phyloP scores from a whole-genome alignment of 2,888 invertebrate species.

The Zygaena filipendulae region DNA sequence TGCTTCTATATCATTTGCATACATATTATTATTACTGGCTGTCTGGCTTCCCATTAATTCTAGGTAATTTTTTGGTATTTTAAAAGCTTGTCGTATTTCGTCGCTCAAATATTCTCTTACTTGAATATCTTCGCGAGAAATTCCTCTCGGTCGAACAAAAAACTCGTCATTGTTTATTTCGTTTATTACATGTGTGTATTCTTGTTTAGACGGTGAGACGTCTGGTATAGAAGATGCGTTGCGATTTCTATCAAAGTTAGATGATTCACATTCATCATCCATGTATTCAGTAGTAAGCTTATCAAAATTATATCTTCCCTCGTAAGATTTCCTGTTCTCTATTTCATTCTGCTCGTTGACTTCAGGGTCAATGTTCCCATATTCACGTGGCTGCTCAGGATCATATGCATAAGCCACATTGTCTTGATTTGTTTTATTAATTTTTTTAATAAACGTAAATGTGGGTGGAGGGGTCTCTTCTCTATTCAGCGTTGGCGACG shows the following conservation, averaged over 20 bases:
- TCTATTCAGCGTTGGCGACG: constrained; percentile 58
- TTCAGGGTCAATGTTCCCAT: constrained; percentile 48
- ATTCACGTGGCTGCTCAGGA: constrained; percentile 54
- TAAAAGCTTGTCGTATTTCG: constrained; percentile 83
- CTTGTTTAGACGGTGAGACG: constrained; percentile 49
- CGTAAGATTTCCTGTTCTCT: constrained; percentile 44
- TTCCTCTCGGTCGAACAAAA: constrained; percentile 83
- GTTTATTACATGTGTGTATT: constrained; percentile 75
- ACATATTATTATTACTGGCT: constrained; percentile 36
- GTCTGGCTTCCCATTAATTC: constrained; percentile 67
- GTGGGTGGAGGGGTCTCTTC: constrained; percentile 71
- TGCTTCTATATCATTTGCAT: constrained; percentile 44
- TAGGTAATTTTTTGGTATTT: constrained; percentile 73
- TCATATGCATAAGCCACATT: constrained; percentile 48
- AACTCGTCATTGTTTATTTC: constrained; percentile 91
- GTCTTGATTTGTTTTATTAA: constrained; percentile 63
- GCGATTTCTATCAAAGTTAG: constrained; percentile 27
- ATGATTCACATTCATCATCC: constrained; percentile 44
- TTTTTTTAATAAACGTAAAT: constrained; percentile 74
- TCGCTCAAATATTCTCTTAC: constrained; percentile 80
- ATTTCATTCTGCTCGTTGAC: constrained; percentile 35
- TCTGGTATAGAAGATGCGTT: constrained; percentile 35
- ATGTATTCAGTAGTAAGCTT: constrained; percentile 69
- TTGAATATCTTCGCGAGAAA: constrained; percentile 85
- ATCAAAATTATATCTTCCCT: constrained; percentile 63